Evolutionary conservation across 2,113 vertebrate species (phyloP).

Genomic region (Pao palembangensis): DNA sequence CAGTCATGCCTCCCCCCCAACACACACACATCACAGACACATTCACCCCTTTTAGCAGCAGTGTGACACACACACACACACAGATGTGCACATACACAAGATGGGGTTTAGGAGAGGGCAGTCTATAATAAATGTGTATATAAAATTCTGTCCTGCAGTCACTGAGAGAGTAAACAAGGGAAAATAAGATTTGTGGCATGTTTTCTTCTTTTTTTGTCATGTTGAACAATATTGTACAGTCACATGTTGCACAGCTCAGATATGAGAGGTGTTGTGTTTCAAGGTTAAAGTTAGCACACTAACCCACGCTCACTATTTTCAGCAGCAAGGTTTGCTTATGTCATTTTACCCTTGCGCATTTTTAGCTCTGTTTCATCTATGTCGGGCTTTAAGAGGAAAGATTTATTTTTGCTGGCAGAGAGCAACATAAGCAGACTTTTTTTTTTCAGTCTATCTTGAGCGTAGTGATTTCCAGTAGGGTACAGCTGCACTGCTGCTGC

Average conservation of each 20-base stretch:
- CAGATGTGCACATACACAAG: conserved; percentile 7
- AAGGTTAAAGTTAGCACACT: background rate
- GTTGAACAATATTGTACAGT: background rate
- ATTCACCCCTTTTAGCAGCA: background rate
- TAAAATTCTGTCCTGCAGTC: too few relatives aligned
- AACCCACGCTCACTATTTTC: background rate
- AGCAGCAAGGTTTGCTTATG: conserved; percentile 3
- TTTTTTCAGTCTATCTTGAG: conserved; percentile 31
- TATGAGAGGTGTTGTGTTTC: conserved; percentile 1
- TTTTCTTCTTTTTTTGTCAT: too few relatives aligned
- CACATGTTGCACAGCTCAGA: background rate
- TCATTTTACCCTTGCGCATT: background rate
- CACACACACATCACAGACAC: too few relatives aligned
- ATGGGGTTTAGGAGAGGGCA: too few relatives aligned
- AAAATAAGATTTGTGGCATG: too few relatives aligned
- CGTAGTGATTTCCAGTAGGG: conserved; percentile 8
- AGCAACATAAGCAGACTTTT: conserved; percentile 20
- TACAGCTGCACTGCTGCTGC: background rate
- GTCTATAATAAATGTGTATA: too few relatives aligned
- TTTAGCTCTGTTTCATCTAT: background rate
- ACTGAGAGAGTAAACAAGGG: too few relatives aligned
- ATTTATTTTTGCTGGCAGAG: background rate
- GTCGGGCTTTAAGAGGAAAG: background rate
- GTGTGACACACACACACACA: background rate
- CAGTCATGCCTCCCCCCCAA: background rate